A percentile compares a stretch with the other conserved stretches of the same genome.
Evolutionary conservation across 2,113 vertebrate species (phyloP).

Genomic region (Paedocypris sp.): DNA sequence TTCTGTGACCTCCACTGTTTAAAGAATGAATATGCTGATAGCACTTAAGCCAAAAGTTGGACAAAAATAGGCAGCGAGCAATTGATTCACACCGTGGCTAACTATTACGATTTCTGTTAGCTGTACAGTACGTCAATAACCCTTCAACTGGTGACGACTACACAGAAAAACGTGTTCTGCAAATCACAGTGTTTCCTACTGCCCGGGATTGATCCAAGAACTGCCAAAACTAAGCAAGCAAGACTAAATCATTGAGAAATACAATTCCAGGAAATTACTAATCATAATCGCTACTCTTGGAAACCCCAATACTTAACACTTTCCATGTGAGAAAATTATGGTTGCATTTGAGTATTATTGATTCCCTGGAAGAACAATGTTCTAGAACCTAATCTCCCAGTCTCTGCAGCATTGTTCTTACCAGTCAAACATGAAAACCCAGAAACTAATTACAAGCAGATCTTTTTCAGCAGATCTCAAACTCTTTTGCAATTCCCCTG

Average conservation of each 20-base stretch:
- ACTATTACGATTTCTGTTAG: slow-evolving; percentile 8
- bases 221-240: too few relatives aligned
- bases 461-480: slow-evolving; percentile 14
- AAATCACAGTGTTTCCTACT: too few relatives aligned
- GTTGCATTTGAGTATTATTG: slow-evolving; percentile 25
- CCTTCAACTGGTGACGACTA: neutral
- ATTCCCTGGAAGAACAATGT: slow-evolving; percentile 29
- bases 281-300: slow-evolving; percentile 24
- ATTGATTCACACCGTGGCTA: slow-evolving; percentile 10
- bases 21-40: neutral
- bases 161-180: too few relatives aligned
- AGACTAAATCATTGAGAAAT: too few relatives aligned
- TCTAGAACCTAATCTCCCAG: slow-evolving; percentile 34
- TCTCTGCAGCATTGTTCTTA: slow-evolving; percentile 32
- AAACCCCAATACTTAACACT: slow-evolving; percentile 19
- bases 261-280: too few relatives aligned
- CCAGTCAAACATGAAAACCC: slow-evolving; percentile 43
- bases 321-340: slow-evolving; percentile 32
- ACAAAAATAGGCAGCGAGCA: neutral
- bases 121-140: neutral
- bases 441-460: neutral
- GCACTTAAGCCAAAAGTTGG: neutral
- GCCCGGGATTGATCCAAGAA: too few relatives aligned
- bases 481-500: slow-evolving; percentile 1
- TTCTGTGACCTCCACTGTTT: too few relatives aligned